Evolutionary conservation across 2,888 invertebrate species (phyloP), one percentile per base, ranked within the genome.

Genomic region (Gari tellinella): DNA sequence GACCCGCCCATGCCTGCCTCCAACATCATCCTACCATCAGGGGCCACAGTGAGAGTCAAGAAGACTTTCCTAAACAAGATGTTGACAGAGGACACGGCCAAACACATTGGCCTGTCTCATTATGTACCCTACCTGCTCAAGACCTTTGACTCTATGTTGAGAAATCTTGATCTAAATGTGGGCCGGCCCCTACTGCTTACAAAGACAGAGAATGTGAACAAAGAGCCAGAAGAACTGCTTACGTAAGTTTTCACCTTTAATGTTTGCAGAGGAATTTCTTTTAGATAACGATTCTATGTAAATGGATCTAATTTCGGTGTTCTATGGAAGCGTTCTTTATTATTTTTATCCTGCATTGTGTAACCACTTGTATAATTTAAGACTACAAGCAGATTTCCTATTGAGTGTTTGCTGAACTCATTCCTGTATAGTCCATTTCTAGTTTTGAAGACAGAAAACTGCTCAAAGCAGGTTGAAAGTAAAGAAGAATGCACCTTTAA

Each of bases 1-100:
- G 99, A 99, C 88, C 99, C 99, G 0, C 99, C 99, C 0, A 99
- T 99, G 99, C 99, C 99, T 0, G 94, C 98, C 80, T 97, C 98
- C 0, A 96, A 98, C 68, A 98, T 98, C 0, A 97, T 97, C 0
- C 92, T 99, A 62, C 99, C 99, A 0, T 99, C 98, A 0, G 99
- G 99, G 0, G 98, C 97, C 91, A 99, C 99, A 0, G 93, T 97
- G 70, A 94, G 99, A 37, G 97, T 98, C 0, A 97, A 98, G 91
- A 98, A 98, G 92, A 99, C 98, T 0, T 99, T 97, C 91, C 93
- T 99, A 3, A 99, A 97, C 91, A 98, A 98, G 90, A 94, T 91
- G 85, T 77, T 92, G 48, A 89, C 99, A 0, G 99, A 99, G 87
- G 98, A 99, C 88, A 97, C 98, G 0, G 99, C 99, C 0, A 94